Percentiles rank a stretch among this genome's conserved stretches.
These are phyloP conservation scores for Scatophagus argus DNA, from an alignment of 2,113 vertebrate species.

Conservation along the genomic window DNA sequence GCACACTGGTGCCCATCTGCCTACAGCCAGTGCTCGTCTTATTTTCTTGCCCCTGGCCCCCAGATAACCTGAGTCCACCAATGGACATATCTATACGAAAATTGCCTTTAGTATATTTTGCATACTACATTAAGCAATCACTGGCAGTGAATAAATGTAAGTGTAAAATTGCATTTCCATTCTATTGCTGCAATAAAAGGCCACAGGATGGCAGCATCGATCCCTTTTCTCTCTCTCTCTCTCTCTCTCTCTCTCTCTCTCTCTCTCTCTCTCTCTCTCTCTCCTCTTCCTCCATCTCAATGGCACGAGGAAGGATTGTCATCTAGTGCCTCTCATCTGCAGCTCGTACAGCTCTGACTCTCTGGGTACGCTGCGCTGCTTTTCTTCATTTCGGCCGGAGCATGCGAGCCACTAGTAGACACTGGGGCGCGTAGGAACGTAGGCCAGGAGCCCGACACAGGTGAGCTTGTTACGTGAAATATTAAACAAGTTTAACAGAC, in stretches of 20 bases:
- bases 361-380: background rate
- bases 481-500: conserved; percentile 23
- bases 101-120: no score
- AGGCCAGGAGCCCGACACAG: conserved; percentile 62
- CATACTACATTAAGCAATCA: no score
- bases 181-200: background rate
- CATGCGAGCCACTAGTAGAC: background rate
- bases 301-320: conserved; percentile 33
- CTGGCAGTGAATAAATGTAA: no score
- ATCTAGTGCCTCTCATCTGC: conserved; percentile 43
- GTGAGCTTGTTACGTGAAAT: conserved; percentile 40
- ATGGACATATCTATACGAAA: no score
- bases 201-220: conserved; percentile 60
- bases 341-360: conserved; percentile 17
- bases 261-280: conserved; percentile 9
- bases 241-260: conserved; percentile 2
- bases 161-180: no score
- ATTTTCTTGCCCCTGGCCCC: no score
- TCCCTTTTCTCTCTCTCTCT: background rate
- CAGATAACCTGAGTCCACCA: no score
- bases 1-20: no score
- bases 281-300: background rate
- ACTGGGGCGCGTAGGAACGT: background rate
- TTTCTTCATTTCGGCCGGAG: background rate
- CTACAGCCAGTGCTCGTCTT: no score